Evolutionary conservation across 2,113 vertebrate species (phyloP).

Genomic region (Dasyurus viverrinus): DNA sequence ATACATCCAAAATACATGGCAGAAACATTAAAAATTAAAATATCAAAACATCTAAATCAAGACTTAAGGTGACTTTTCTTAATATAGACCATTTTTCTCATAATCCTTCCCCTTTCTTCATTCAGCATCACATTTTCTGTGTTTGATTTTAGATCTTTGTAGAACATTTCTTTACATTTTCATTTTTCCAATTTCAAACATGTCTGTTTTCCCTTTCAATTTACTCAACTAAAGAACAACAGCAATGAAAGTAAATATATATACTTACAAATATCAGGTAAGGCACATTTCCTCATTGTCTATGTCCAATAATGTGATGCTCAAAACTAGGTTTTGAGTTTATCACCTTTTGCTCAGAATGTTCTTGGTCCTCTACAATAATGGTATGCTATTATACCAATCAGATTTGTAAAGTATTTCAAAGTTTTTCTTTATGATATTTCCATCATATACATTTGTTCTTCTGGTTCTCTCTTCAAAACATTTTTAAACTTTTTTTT

Average conservation of each 20-base stretch:
- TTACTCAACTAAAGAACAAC: neutral
- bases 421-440: neutral
- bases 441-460: neutral
- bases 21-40: neutral
- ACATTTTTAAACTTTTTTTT: neutral
- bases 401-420: neutral
- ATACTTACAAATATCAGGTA: too few relatives aligned
- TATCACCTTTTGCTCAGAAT: neutral
- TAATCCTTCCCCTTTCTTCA: neutral
- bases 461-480: neutral
- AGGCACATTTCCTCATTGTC: neutral
- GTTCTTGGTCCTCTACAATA: neutral
- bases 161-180: neutral
- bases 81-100: neutral
- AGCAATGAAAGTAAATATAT: neutral
- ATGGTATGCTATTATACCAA: neutral
- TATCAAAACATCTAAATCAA: neutral
- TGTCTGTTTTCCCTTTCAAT: neutral
- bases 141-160: neutral
- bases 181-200: neutral
- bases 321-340: neutral
- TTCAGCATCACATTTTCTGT: neutral
- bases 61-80: neutral
- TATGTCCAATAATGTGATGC: neutral
- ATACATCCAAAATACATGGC: neutral